Evolutionary conservation across 1,140 invertebrate genomes (phyloP).

Genomic region (Zaprionus kolodkinae): DNA sequence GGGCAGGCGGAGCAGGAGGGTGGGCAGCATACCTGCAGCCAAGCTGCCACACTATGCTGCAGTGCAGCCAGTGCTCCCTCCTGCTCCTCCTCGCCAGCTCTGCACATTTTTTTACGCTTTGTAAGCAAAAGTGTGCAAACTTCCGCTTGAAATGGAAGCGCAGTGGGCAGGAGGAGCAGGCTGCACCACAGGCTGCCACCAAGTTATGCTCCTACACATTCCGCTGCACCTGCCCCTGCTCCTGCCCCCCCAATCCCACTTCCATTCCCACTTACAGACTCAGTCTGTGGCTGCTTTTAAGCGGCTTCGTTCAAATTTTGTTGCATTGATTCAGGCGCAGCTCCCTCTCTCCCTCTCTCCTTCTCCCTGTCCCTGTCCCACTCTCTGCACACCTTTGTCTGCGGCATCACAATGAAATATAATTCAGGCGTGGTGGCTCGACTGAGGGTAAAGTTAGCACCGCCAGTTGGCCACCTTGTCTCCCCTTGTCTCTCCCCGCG

Average conservation of each 20-base stretch:
- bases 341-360: not conserved
- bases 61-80: slow-evolving; percentile 34
- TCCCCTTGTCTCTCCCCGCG: not conserved
- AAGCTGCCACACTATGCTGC: slow-evolving; percentile 10
- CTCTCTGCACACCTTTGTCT: slow-evolving; percentile 39
- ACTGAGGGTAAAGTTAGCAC: slow-evolving; percentile 1
- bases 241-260: not conserved
- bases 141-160: slow-evolving; percentile 52
- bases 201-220: slow-evolving; percentile 6
- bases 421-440: slow-evolving; percentile 49
- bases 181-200: slow-evolving; percentile 16
- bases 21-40: not conserved
- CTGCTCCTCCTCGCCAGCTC: not conserved
- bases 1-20: not conserved
- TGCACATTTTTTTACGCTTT: slow-evolving; percentile 51
- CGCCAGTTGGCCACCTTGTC: slow-evolving; percentile 13
- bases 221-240: not conserved
- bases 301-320: slow-evolving; percentile 44
- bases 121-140: slow-evolving; percentile 61
- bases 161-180: not conserved
- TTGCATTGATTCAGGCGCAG: slow-evolving; percentile 60
- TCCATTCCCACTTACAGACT: not conserved
- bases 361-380: not conserved
- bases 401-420: slow-evolving; percentile 53
- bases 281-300: slow-evolving; percentile 37